phyloP scores from a whole-genome alignment of 1,140 invertebrate genomes.

The Capitella teleta region DNA sequence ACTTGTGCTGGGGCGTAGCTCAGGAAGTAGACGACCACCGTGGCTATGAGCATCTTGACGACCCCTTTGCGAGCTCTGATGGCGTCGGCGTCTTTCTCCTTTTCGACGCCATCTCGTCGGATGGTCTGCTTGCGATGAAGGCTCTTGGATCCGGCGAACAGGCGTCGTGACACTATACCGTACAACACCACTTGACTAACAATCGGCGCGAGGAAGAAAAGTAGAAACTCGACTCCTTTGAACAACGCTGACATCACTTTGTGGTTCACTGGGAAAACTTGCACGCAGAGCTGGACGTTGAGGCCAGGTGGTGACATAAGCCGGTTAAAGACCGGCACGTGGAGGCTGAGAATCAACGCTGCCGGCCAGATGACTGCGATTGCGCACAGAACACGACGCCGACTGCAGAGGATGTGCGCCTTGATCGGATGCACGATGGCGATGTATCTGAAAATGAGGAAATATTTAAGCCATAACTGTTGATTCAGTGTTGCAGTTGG shows the following conservation, averaged over 20 bases:
- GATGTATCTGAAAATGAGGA: slow-evolving; percentile 30
- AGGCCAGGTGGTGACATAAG: slow-evolving; percentile 16
- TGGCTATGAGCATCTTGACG: slow-evolving; percentile 42
- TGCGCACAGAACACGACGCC: slow-evolving; percentile 26
- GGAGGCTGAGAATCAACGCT: slow-evolving; percentile 26
- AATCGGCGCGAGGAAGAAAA: slow-evolving; percentile 39
- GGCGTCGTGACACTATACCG: slow-evolving; percentile 14
- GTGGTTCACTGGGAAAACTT: slow-evolving; percentile 15
- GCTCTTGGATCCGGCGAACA: slow-evolving; percentile 16
- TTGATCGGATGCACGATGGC: slow-evolving; percentile 43
- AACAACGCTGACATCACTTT: slow-evolving; percentile 20
- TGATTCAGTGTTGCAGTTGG: too few species aligned
- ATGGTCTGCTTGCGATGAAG: too few species aligned
- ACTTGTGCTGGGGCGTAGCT: slow-evolving; percentile 40
- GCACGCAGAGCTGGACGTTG: slow-evolving; percentile 24
- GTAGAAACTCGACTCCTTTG: slow-evolving; percentile 32
- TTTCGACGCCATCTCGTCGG: slow-evolving; percentile 19
- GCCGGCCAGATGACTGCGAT: slow-evolving; percentile 34
- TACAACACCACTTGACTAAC: slow-evolving; percentile 25
- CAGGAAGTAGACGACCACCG: slow-evolving; percentile 40
- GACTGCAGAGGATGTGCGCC: slow-evolving; percentile 39
- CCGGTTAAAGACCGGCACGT: slow-evolving; percentile 33
- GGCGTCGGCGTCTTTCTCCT: slow-evolving; percentile 17
- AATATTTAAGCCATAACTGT: too few species aligned
- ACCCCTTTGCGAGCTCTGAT: slow-evolving; percentile 36